phyloP scores from a whole-genome alignment of 2,797 vertebrate genomes.

The Pelodytes ibericus region DNA sequence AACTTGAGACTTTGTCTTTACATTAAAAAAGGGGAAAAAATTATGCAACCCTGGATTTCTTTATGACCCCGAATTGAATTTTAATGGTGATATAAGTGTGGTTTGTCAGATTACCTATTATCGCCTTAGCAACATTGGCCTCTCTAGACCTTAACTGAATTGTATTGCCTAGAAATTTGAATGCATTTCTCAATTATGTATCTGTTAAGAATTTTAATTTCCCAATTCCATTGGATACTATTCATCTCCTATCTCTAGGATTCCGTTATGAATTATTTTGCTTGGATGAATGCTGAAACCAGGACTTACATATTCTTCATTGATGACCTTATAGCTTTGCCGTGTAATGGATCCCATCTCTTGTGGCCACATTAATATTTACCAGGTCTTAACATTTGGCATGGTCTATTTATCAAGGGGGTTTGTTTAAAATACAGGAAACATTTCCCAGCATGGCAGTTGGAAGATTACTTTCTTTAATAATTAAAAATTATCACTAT shows the following conservation, averaged over 20 bases:
- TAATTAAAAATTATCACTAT: too few relatives aligned
- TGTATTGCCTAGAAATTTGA: conserved; percentile 42
- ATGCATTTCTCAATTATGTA: conserved; percentile 29
- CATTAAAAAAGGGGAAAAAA: conserved; percentile 46
- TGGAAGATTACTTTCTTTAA: too few relatives aligned
- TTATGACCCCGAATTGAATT: conserved; percentile 49
- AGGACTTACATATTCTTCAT: conserved; percentile 25
- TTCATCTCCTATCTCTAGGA: conserved; percentile 19
- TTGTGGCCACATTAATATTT: conserved; percentile 43
- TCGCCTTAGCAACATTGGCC: conserved; percentile 30
- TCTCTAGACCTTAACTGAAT: conserved; percentile 44
- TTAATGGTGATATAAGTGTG: conserved; percentile 38
- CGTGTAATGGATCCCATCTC: conserved; percentile 10
- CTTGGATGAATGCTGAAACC: conserved; percentile 11
- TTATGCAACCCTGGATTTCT: conserved; percentile 21
- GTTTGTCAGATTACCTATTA: conserved; percentile 46
- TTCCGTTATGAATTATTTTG: neutral
- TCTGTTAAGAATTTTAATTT: conserved; percentile 19
- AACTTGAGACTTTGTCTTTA: conserved; percentile 42
- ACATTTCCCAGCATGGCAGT: neutral
- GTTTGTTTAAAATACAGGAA: conserved; percentile 5
- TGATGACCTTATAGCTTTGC: conserved; percentile 25
- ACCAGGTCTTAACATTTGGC: conserved; percentile 36
- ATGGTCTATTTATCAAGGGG: conserved; percentile 9
- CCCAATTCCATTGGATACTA: conserved; percentile 25